phyloP scores from a whole-genome alignment of 2,113 vertebrate genomes.

The Pungitius pungitius region DNA sequence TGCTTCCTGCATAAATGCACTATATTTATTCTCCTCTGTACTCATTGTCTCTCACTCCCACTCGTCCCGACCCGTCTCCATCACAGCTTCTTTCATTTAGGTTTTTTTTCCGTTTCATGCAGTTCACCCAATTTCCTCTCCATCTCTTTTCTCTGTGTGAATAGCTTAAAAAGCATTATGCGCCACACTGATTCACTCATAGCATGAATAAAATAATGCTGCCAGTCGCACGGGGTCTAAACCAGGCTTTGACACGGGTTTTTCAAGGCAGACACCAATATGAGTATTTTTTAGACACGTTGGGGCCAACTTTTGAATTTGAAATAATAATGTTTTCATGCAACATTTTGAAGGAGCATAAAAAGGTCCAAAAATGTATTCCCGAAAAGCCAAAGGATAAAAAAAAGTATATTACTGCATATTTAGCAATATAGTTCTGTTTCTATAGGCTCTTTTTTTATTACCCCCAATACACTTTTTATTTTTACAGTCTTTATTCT shows the following conservation, averaged over 20 bases:
- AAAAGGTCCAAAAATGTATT: background rate
- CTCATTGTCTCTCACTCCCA: conserved; percentile 58
- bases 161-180: conserved; percentile 72
- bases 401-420: background rate
- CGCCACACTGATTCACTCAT: conserved; percentile 65
- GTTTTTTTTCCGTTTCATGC: conserved; percentile 52
- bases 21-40: conserved; percentile 51
- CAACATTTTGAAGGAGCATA: background rate
- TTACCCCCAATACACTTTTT: no score
- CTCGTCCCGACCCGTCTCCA: conserved; percentile 53
- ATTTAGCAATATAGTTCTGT: background rate
- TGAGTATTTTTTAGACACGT: conserved; percentile 22
- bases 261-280: conserved; percentile 33
- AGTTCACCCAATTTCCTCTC: conserved; percentile 69
- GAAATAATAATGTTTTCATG: conserved; percentile 33
- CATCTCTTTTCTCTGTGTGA: conserved; percentile 69
- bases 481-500: background rate
- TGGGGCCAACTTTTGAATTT: conserved; percentile 17
- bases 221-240: conserved; percentile 52
- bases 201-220: conserved; percentile 64
- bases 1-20: conserved; percentile 61
- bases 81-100: conserved; percentile 41
- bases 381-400: background rate
- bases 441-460: no score
- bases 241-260: conserved; percentile 45